phyloP scores from a whole-genome alignment of 2,888 invertebrate species.

The Zaprionus lineosus region DNA sequence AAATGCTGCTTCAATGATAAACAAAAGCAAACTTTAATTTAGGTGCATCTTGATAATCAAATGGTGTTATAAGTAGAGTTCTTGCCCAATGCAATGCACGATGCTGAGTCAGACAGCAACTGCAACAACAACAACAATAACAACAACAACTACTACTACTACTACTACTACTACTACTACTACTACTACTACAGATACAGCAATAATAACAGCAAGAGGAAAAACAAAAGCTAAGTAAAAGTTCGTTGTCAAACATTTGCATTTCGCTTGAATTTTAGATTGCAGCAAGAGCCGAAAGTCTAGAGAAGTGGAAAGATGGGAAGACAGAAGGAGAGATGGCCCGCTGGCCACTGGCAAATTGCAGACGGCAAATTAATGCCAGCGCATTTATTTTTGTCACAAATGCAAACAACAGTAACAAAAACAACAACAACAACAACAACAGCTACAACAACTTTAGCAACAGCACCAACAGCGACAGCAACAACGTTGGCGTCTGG shows the following conservation, averaged over 20 bases:
- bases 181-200: too few relatives aligned
- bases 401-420: constrained; percentile 67
- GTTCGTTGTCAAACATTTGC: constrained; percentile 75
- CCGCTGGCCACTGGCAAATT: constrained; percentile 71
- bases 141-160: constrained; percentile 4
- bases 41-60: neutral
- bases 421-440: constrained; percentile 31
- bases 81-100: constrained; percentile 41
- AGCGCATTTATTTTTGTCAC: constrained; percentile 75
- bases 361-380: constrained; percentile 75
- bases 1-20: too few relatives aligned
- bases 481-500: constrained; percentile 58
- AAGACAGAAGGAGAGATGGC: neutral
- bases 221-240: constrained; percentile 45
- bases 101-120: constrained; percentile 51
- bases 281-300: constrained; percentile 48
- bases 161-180: constrained; percentile 5
- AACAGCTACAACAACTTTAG: constrained; percentile 33
- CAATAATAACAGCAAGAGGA: too few relatives aligned
- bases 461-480: constrained; percentile 16
- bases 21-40: neutral
- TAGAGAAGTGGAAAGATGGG: neutral
- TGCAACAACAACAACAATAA: constrained; percentile 4
- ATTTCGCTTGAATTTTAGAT: constrained; percentile 75
- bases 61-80: neutral